phyloP scores from a whole-genome alignment of 2,797 vertebrate genomes.

The Pelobates cultripes region DNA sequence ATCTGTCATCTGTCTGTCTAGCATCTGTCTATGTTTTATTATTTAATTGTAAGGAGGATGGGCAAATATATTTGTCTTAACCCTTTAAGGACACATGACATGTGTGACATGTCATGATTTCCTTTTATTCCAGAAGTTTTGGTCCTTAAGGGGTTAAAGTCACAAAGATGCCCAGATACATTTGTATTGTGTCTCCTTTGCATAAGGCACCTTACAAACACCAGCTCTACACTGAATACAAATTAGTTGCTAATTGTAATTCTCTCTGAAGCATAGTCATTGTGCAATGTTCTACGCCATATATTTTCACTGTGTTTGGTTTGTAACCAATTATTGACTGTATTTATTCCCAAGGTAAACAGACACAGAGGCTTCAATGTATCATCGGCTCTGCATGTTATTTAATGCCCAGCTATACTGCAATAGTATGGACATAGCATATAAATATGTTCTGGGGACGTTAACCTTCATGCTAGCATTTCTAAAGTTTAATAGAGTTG shows the following conservation, averaged over 20 bases:
- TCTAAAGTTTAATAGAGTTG: constrained; percentile 1
- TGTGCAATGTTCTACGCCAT: constrained; percentile 28
- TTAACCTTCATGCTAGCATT: constrained; percentile 28
- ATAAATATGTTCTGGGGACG: constrained; percentile 10
- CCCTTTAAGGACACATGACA: no score
- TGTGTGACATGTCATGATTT: no score
- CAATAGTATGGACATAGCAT: constrained; percentile 28
- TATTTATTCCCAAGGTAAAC: constrained; percentile 26
- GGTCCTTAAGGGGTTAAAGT: no score
- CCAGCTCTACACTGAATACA: constrained; percentile 12
- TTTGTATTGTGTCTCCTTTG: no score
- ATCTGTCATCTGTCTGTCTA: no score
- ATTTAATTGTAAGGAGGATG: no score
- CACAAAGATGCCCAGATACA: no score
- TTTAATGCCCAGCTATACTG: constrained; percentile 17
- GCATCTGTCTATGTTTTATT: no score
- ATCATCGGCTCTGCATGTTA: constrained; percentile 3
- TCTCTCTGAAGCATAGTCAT: constrained; percentile 23
- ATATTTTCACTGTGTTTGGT: constrained; percentile 36
- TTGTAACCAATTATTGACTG: constrained; percentile 40
- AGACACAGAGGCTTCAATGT: constrained; percentile 9
- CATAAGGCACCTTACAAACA: no score
- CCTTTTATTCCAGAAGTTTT: no score
- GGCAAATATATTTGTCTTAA: no score
- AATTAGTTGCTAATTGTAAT: constrained; percentile 38